Conservation (phyloP, 2,113 vertebrate genomes). For the Rousettus leschenaultii region DNA sequence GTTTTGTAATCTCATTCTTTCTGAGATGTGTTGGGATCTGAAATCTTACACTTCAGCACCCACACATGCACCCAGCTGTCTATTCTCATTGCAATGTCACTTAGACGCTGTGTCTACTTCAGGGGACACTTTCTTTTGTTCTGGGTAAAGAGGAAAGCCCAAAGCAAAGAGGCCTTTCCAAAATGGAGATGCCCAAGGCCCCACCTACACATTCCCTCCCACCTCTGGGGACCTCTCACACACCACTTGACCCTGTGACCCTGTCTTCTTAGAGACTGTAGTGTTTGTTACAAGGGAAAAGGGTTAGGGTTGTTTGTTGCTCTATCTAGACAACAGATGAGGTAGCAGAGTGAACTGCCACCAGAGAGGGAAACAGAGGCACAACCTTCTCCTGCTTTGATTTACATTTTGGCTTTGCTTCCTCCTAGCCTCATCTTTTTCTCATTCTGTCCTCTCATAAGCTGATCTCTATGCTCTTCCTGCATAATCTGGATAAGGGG, state of each 20-base stretch:
- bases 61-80: background rate
- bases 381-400: background rate
- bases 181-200: background rate
- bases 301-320: accelerated
- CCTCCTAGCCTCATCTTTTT: background rate
- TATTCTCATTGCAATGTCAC: background rate
- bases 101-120: background rate
- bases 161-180: background rate
- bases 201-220: background rate
- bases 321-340: background rate
- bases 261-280: background rate
- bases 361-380: background rate
- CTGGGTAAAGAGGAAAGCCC: background rate
- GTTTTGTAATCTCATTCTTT: background rate
- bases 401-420: background rate
- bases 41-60: background rate
- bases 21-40: background rate
- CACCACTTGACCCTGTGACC: accelerated
- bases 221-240: accelerated
- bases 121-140: no score
- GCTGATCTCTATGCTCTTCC: background rate
- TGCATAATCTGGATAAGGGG: background rate
- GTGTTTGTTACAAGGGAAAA: background rate
- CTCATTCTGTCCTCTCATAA: background rate
- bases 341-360: background rate